These are phyloP conservation scores for Aramus guarauna DNA, from an alignment of 2,113 vertebrate genomes.

Conservation along the genomic window DNA sequence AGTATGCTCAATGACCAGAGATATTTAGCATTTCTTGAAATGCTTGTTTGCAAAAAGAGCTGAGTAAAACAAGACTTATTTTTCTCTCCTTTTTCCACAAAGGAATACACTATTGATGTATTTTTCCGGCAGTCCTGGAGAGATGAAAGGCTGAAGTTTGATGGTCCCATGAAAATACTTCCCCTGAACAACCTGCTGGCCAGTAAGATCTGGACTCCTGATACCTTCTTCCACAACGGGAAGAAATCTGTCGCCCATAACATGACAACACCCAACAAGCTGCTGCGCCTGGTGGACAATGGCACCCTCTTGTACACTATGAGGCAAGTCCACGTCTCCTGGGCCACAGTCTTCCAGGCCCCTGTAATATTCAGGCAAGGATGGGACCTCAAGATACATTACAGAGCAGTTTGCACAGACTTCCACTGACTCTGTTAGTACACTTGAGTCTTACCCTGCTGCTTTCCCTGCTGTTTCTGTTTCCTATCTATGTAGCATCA, in stretches of 20 bases:
- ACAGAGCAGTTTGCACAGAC: background rate
- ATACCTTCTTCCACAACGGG: slow-evolving; percentile 97
- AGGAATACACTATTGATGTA: slow-evolving; percentile 99
- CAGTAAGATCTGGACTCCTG: slow-evolving; percentile 98
- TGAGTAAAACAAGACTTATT: background rate
- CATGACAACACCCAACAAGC: slow-evolving; percentile 98
- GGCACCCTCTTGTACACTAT: slow-evolving; percentile 97
- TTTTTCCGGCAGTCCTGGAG: slow-evolving; percentile 98
- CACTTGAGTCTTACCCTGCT: background rate
- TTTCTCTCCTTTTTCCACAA: background rate
- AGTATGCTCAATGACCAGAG: background rate
- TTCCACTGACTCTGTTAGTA: background rate
- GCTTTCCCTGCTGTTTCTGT: background rate
- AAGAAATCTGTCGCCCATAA: slow-evolving; percentile 98
- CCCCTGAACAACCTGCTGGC: slow-evolving; percentile 96
- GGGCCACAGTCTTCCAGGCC: background rate
- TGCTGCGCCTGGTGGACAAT: slow-evolving; percentile 91
- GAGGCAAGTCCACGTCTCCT: slow-evolving; percentile 77
- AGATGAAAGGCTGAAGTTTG: slow-evolving; percentile 93
- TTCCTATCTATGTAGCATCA: background rate
- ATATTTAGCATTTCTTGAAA: background rate
- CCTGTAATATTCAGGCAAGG: background rate
- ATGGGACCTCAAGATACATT: background rate
- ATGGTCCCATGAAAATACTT: slow-evolving; percentile 96
- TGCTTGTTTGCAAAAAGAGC: background rate